phyloP scores from a whole-genome alignment of 1,140 invertebrate genomes.

The Drosophila sechellia region DNA sequence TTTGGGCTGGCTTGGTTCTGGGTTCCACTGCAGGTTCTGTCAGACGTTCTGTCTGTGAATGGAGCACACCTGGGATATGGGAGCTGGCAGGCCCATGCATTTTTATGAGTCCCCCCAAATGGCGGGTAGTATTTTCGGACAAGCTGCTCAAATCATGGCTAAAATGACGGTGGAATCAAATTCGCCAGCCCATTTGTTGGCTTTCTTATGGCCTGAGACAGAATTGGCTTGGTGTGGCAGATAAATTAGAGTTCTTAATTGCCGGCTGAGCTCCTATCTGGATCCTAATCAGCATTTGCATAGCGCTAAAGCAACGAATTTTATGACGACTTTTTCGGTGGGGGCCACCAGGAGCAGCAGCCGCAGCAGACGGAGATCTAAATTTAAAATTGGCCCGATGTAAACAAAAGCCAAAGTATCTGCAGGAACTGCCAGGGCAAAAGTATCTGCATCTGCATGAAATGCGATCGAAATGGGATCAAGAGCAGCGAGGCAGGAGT shows the following conservation, averaged over 20 bases:
- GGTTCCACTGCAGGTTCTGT: conserved; percentile 20
- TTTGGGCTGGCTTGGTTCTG: conserved; percentile 8
- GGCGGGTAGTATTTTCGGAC: conserved; percentile 51
- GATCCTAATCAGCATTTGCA: conserved; percentile 64
- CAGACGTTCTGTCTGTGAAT: conserved; percentile 50
- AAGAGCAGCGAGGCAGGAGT: conserved; percentile 9
- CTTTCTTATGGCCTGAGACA: conserved; percentile 49
- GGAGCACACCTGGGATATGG: conserved; percentile 32
- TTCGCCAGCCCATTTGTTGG: conserved; percentile 56
- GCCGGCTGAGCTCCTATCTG: conserved; percentile 58
- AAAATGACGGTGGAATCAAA: conserved; percentile 49
- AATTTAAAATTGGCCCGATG: conserved; percentile 64
- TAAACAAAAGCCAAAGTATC: conserved; percentile 60
- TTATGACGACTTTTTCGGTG: conserved; percentile 48
- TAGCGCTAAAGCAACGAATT: conserved; percentile 72
- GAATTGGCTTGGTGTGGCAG: conserved; percentile 11
- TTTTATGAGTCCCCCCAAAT: conserved; percentile 43
- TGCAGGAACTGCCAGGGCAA: conserved; percentile 15
- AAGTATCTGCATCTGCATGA: conserved; percentile 34
- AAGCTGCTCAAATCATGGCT: conserved; percentile 64
- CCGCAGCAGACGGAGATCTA: conserved; percentile 44
- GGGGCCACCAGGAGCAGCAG: conserved; percentile 1
- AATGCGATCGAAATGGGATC: conserved; percentile 12
- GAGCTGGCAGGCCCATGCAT: conserved; percentile 17
- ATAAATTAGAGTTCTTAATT: conserved; percentile 76